phyloP scores from a whole-genome alignment of 2,113 vertebrate genomes.

The Orthochromis malagaraziensis region DNA sequence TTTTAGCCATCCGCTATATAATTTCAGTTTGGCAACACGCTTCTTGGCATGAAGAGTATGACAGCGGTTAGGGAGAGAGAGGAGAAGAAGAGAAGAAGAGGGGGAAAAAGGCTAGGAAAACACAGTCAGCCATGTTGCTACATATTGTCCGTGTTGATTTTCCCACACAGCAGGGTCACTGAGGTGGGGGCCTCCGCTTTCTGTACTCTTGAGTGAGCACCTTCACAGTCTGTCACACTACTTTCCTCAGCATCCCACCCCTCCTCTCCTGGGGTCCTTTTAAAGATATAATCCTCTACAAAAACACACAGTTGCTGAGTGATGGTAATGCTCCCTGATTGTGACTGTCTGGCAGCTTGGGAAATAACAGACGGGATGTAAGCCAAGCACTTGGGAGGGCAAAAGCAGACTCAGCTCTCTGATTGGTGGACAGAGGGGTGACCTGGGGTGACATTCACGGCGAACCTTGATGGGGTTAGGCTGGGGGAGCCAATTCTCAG shows the following conservation, averaged over 20 bases:
- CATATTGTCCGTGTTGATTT: conserved; percentile 37
- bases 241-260: conserved; percentile 7
- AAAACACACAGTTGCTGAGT: conserved; percentile 66
- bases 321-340: conserved; percentile 57
- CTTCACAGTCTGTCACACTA: conserved; percentile 52
- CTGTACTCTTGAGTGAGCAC: conserved; percentile 64
- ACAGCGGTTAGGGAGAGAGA: conserved; percentile 7
- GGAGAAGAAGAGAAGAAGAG: not conserved
- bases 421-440: conserved; percentile 35
- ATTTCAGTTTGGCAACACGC: conserved; percentile 33
- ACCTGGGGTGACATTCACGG: conserved; percentile 30
- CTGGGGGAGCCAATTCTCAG: conserved; percentile 25
- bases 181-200: conserved; percentile 53
- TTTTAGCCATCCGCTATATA: conserved; percentile 26
- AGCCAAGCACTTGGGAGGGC: conserved; percentile 15
- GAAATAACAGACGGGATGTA: conserved; percentile 11
- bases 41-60: conserved; percentile 21
- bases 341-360: conserved; percentile 40
- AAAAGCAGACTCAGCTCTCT: not conserved
- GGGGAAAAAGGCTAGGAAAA: not conserved
- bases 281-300: conserved; percentile 63
- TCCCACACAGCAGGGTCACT: conserved; percentile 62
- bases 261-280: conserved; percentile 22
- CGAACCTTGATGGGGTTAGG: not conserved
- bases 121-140: conserved; percentile 25